Evolutionary conservation across 2,797 vertebrate species (phyloP).

Genomic region (Fringilla coelebs): DNA sequence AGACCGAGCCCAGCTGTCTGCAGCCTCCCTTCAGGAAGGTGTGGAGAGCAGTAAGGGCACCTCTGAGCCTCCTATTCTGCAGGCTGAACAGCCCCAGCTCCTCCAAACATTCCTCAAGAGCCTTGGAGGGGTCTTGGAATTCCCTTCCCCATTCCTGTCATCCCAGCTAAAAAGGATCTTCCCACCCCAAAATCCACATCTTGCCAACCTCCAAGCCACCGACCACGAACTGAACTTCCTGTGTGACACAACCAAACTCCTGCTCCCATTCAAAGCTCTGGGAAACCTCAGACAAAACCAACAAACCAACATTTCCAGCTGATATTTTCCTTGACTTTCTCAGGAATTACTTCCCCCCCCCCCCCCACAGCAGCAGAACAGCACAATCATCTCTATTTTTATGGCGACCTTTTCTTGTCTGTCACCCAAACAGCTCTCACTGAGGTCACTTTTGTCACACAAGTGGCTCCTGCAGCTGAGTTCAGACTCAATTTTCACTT

Average conservation of each 20-base stretch:
- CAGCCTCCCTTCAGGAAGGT: too few relatives aligned
- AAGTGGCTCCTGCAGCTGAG: not conserved
- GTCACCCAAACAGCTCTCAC: not conserved
- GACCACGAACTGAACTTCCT: accelerated
- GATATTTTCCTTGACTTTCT: not conserved
- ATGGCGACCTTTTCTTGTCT: not conserved
- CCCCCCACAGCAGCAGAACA: not conserved
- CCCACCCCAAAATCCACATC: not conserved
- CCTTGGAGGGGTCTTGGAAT: not conserved
- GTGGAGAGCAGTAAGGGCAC: too few relatives aligned
- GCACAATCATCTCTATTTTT: not conserved
- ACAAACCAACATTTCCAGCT: not conserved
- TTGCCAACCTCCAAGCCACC: not conserved
- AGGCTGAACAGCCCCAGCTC: too few relatives aligned
- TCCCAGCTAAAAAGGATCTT: not conserved
- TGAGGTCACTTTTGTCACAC: not conserved
- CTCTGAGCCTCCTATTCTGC: too few relatives aligned
- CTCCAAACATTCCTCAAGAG: not conserved
- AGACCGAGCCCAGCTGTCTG: too few relatives aligned
- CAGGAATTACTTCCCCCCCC: accelerated
- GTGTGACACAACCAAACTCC: not conserved
- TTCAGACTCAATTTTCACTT: not conserved
- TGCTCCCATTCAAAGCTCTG: not conserved
- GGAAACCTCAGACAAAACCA: not conserved
- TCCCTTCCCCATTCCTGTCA: not conserved